Conservation (phyloP, 1,140 invertebrate genomes). For the Hestina assimilis region DNA sequence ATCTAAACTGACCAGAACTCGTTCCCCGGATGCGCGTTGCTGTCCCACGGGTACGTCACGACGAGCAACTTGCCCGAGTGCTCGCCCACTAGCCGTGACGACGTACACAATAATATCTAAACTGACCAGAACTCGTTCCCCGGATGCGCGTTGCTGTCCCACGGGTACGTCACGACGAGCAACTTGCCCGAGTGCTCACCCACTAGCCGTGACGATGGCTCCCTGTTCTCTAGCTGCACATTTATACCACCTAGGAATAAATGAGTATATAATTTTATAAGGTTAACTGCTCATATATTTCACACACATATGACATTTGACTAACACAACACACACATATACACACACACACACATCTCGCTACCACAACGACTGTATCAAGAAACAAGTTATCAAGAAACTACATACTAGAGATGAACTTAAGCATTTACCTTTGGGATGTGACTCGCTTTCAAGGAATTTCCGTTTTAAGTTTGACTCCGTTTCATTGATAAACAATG, state of each 20-base stretch:
- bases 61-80: too few species aligned
- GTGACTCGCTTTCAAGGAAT: slow-evolving; percentile 56
- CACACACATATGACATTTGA: neutral
- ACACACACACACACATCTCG: too few species aligned
- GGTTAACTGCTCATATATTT: neutral
- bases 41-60: too few species aligned
- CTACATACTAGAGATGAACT: too few species aligned
- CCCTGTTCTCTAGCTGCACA: slow-evolving; percentile 61
- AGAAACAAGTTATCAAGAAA: too few species aligned
- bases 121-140: slow-evolving; percentile 81
- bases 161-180: slow-evolving; percentile 82
- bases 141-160: slow-evolving; percentile 84
- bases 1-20: too few species aligned
- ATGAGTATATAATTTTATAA: neutral
- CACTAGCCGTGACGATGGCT: slow-evolving; percentile 63
- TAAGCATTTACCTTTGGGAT: slow-evolving; percentile 46
- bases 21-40: too few species aligned
- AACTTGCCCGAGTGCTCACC: slow-evolving; percentile 76
- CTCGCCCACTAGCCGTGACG: too few species aligned
- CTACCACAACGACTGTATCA: too few species aligned
- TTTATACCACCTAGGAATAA: slow-evolving; percentile 61
- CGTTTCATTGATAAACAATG: slow-evolving; percentile 8
- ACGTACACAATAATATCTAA: neutral
- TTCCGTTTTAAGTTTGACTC: slow-evolving; percentile 29
- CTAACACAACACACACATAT: neutral